phyloP scores from a whole-genome alignment of 1,140 invertebrate species.

The Sitophilus oryzae region DNA sequence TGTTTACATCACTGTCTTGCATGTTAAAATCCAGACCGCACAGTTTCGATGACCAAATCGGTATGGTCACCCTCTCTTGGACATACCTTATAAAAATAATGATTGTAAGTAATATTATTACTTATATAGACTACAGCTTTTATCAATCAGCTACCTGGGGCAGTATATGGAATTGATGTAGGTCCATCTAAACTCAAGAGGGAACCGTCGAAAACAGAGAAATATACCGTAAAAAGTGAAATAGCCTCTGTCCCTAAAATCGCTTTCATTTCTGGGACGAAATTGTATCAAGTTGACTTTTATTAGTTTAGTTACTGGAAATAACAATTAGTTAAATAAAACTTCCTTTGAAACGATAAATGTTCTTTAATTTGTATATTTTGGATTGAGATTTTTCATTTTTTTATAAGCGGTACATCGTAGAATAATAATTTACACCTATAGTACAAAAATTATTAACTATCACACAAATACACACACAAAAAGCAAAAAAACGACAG shows the following conservation, averaged over 20 bases:
- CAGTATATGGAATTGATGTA: slow-evolving; percentile 33
- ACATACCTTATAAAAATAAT: too few species aligned
- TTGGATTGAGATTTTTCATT: slow-evolving; percentile 25
- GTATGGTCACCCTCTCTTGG: too few species aligned
- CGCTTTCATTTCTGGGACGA: slow-evolving; percentile 30
- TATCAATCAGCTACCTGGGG: slow-evolving; percentile 31
- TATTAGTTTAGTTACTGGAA: slow-evolving; percentile 9
- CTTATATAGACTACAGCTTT: slow-evolving; percentile 29
- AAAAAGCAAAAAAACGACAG: slow-evolving; percentile 38
- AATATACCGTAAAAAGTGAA: slow-evolving; percentile 22
- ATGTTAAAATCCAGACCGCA: too few species aligned
- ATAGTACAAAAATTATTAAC: slow-evolving; percentile 43
- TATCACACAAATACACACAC: slow-evolving; percentile 44
- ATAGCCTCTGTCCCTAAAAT: slow-evolving; percentile 27
- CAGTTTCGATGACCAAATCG: too few species aligned
- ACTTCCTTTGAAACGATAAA: slow-evolving; percentile 32
- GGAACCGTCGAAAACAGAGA: slow-evolving; percentile 21
- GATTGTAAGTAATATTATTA: background rate
- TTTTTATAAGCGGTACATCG: slow-evolving; percentile 35
- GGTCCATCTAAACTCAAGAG: slow-evolving; percentile 28
- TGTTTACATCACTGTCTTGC: too few species aligned
- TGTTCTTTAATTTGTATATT: slow-evolving; percentile 29
- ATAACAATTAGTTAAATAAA: slow-evolving; percentile 6
- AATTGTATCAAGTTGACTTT: slow-evolving; percentile 35
- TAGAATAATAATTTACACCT: slow-evolving; percentile 37